Evolutionary conservation across 1,140 invertebrate genomes (phyloP).

Genomic region (Dendroctonus valens): DNA sequence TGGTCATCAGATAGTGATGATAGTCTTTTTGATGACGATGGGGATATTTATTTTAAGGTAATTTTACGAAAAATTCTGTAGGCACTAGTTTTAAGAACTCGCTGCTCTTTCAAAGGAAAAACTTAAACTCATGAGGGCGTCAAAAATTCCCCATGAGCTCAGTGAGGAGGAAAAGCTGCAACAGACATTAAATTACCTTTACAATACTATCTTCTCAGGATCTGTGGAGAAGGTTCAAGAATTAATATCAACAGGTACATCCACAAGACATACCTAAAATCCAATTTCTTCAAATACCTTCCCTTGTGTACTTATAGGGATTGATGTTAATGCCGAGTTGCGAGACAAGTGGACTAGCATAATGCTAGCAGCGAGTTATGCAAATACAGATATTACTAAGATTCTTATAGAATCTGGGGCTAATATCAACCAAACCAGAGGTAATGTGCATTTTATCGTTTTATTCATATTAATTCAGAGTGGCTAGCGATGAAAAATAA

Average conservation of each 20-base stretch:
- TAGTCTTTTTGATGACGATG: conserved; percentile 35
- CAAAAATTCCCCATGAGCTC: conserved; percentile 6
- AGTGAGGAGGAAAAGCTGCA: conserved; percentile 28
- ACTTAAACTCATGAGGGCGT: conserved; percentile 5
- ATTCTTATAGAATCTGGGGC: conserved; percentile 39
- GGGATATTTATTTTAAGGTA: conserved; percentile 32
- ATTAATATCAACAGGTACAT: conserved; percentile 35
- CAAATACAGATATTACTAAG: conserved; percentile 36
- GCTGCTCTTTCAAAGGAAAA: conserved; percentile 16
- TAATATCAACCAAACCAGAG: conserved; percentile 39
- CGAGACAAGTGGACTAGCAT: conserved; percentile 42
- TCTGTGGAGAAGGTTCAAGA: conserved; percentile 18
- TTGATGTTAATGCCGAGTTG: conserved; percentile 38
- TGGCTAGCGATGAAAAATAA: too few relatives aligned
- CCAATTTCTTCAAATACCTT: not conserved
- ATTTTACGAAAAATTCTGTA: not conserved
- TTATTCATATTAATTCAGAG: too few relatives aligned
- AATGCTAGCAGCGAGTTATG: conserved; percentile 39
- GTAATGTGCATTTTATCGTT: conserved; percentile 13
- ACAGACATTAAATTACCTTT: conserved; percentile 25
- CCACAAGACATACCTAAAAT: too few relatives aligned
- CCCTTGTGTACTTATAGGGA: conserved; percentile 18
- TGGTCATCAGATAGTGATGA: conserved; percentile 37
- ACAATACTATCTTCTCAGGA: conserved; percentile 26
- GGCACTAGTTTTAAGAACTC: conserved; percentile 3